Percentiles rank a stretch among this genome's conserved stretches.
These are phyloP conservation scores for Phylloscopus trochilus DNA, from an alignment of 2,113 vertebrate genomes.

Conservation along the genomic window DNA sequence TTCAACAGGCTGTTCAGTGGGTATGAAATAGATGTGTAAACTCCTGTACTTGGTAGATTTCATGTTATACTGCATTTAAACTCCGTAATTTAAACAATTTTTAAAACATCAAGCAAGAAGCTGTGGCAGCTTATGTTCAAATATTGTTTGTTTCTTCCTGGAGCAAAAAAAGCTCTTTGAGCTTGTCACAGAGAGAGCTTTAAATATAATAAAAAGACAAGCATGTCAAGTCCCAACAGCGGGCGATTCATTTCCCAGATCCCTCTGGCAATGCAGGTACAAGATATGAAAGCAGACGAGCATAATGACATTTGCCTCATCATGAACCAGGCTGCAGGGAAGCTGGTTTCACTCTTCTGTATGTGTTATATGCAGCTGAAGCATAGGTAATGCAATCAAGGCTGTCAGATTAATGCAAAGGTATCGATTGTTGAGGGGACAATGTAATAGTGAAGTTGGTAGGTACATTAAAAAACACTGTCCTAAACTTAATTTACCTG, in stretches of 20 bases:
- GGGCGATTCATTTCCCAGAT: conserved; percentile 61
- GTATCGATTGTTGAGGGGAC: conserved; percentile 62
- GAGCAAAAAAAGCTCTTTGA: conserved; percentile 3
- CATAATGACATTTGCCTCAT: conserved; percentile 74
- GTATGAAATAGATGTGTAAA: neutral
- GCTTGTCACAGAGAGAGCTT: neutral
- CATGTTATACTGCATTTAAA: neutral
- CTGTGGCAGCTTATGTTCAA: neutral
- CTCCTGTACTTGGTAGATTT: neutral
- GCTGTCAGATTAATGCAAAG: conserved; percentile 74
- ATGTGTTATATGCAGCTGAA: conserved; percentile 60
- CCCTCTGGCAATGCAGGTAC: conserved; percentile 70
- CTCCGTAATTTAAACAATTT: neutral
- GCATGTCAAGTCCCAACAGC: conserved; percentile 25
- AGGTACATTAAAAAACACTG: conserved; percentile 45
- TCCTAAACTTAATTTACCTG: conserved; percentile 63
- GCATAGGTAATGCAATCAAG: conserved; percentile 74
- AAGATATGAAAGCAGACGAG: conserved; percentile 70
- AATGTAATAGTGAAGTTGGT: conserved; percentile 50
- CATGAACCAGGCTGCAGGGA: conserved; percentile 63
- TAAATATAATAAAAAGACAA: conserved; percentile 62
- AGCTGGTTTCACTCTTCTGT: conserved; percentile 59
- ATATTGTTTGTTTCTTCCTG: conserved; percentile 2
- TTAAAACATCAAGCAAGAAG: neutral
- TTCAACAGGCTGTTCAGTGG: neutral